These are phyloP conservation scores for Gobiocypris rarus DNA, from an alignment of 2,113 vertebrate genomes.

Conservation along the genomic window DNA sequence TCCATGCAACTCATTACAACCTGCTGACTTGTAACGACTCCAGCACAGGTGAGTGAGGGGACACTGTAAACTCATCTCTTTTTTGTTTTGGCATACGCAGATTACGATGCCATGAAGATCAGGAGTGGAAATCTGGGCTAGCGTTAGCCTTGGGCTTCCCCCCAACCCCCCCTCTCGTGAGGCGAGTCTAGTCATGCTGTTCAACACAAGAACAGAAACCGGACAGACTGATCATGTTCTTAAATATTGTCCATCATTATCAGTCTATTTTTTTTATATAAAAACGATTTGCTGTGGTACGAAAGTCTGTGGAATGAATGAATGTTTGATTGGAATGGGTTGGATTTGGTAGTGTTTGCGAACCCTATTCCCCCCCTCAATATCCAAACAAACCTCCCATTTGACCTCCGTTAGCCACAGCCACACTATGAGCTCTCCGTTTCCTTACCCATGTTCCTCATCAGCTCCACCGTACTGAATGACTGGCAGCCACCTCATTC, in stretches of 20 bases:
- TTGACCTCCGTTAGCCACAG: background rate
- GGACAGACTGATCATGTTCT: background rate
- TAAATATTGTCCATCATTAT: background rate
- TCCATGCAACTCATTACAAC: slow-evolving; percentile 5
- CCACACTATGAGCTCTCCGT: background rate
- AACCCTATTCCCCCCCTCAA: background rate
- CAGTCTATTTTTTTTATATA: background rate
- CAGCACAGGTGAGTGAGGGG: slow-evolving; percentile 31
- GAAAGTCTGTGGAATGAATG: background rate
- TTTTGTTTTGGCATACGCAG: background rate
- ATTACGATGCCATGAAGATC: background rate
- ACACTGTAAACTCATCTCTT: slow-evolving; percentile 14
- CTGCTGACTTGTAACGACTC: slow-evolving; percentile 12
- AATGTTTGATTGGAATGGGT: background rate
- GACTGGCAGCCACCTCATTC: slow-evolving; percentile 24
- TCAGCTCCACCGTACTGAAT: slow-evolving; percentile 31
- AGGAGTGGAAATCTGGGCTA: slow-evolving; percentile 40
- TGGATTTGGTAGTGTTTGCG: background rate
- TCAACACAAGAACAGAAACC: background rate
- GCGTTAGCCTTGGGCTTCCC: background rate
- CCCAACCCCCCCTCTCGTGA: background rate
- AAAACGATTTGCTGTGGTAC: background rate
- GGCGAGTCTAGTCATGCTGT: background rate
- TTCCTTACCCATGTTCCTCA: slow-evolving; percentile 6
- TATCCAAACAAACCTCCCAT: background rate